Evolutionary conservation across 2,888 invertebrate species (phyloP).

Genomic region (Phorcus lineatus): DNA sequence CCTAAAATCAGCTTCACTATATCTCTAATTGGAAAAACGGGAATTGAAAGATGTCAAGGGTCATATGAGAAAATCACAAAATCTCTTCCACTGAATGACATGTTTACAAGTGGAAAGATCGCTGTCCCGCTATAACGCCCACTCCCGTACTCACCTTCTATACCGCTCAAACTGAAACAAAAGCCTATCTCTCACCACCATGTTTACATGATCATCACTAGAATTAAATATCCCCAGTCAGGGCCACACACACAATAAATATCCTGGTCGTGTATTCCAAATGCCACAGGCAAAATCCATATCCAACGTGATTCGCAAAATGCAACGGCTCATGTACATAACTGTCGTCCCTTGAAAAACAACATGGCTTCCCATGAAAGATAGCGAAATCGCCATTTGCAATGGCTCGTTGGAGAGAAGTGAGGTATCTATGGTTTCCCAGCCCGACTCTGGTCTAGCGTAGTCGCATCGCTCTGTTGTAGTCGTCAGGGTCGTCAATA

Average conservation of each 20-base stretch:
- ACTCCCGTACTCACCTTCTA: conserved; percentile 4
- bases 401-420: conserved; percentile 10
- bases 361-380: neutral
- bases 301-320: conserved; percentile 1
- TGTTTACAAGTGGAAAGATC: no score
- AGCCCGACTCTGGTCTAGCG: neutral
- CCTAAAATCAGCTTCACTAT: no score
- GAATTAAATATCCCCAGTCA: neutral
- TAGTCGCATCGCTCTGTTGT: neutral
- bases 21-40: no score
- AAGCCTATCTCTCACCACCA: neutral
- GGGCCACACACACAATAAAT: neutral
- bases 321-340: neutral
- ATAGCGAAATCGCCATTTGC: conserved; percentile 8
- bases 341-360: conserved; percentile 2
- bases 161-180: neutral
- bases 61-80: no score
- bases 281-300: conserved; percentile 18
- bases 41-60: no score
- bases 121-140: neutral
- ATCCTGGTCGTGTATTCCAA: conserved; percentile 12
- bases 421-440: conserved; percentile 5
- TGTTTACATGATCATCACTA: neutral
- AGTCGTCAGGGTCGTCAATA: conserved; percentile 11
- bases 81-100: no score